These are phyloP conservation scores for Cochlearius cochlearius DNA, from an alignment of 2,113 vertebrate genomes.

Conservation along the genomic window DNA sequence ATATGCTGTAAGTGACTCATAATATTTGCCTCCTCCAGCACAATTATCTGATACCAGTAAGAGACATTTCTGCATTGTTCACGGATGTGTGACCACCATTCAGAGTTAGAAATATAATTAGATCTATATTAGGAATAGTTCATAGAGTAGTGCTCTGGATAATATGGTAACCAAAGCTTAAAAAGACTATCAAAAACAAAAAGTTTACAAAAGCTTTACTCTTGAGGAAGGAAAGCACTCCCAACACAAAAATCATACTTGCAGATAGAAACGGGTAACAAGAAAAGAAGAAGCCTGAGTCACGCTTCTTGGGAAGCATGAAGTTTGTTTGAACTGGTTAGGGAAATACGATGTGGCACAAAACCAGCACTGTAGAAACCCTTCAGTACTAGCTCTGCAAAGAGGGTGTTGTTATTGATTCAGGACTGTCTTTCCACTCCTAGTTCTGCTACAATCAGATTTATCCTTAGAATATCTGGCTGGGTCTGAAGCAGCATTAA, in stretches of 20 bases:
- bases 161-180: not conserved
- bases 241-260: not conserved
- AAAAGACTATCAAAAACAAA: not conserved
- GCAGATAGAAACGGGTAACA: not conserved
- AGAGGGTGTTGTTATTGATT: accelerated
- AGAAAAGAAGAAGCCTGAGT: not conserved
- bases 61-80: not conserved
- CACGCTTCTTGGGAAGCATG: not conserved
- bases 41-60: not conserved
- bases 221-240: not conserved
- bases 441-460: not conserved
- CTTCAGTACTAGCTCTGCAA: not conserved
- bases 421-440: not conserved
- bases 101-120: not conserved
- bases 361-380: not conserved
- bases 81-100: not conserved
- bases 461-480: not conserved
- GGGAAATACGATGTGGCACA: not conserved
- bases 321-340: not conserved
- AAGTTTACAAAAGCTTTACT: not conserved
- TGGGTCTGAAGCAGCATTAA: not conserved
- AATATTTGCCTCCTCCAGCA: not conserved
- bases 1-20: not conserved
- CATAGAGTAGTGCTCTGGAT: not conserved
- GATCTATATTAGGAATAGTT: not conserved